Percentiles rank a stretch among this genome's conserved stretches.
phyloP scores from a whole-genome alignment of 2,113 vertebrate species.

The Chaenogobius annularis region DNA sequence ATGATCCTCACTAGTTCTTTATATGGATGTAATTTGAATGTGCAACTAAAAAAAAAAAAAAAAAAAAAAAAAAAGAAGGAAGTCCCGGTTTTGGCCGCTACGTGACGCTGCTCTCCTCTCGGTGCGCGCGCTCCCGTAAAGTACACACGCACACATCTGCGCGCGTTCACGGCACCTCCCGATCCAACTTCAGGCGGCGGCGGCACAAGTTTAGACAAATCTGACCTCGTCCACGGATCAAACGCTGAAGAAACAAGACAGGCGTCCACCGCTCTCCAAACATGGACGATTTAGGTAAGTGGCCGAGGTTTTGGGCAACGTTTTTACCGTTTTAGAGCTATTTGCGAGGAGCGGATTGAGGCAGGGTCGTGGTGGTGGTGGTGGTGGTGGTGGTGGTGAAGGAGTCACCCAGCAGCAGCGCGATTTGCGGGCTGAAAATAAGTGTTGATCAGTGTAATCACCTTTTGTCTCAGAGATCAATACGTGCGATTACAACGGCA shows the following conservation, averaged over 20 bases:
- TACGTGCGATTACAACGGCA: neutral
- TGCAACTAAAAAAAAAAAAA: no score
- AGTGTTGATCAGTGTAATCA: slow-evolving; percentile 4
- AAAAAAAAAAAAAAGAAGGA: no score
- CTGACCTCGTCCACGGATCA: slow-evolving; percentile 7
- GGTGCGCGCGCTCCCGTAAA: slow-evolving; percentile 38
- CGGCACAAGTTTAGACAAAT: slow-evolving; percentile 53
- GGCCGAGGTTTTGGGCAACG: neutral
- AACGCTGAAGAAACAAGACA: neutral
- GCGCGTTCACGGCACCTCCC: slow-evolving; percentile 53
- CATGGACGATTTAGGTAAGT: slow-evolving; percentile 81
- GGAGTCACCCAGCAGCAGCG: slow-evolving; percentile 26
- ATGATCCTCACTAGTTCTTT: no score
- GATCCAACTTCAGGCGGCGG: slow-evolving; percentile 38
- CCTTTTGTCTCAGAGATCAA: neutral
- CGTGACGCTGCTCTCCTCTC: slow-evolving; percentile 37
- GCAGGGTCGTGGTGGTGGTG: slow-evolving; percentile 31
- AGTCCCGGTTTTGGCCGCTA: slow-evolving; percentile 17
- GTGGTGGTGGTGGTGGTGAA: slow-evolving; percentile 26
- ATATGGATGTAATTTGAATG: no score
- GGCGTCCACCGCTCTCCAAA: slow-evolving; percentile 19
- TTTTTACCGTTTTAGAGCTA: neutral
- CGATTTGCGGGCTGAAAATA: slow-evolving; percentile 26
- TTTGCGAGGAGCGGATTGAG: slow-evolving; percentile 28
- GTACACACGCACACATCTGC: slow-evolving; percentile 40